Conservation (phyloP, 1,140 invertebrate species). For the Danaus plexippus region DNA sequence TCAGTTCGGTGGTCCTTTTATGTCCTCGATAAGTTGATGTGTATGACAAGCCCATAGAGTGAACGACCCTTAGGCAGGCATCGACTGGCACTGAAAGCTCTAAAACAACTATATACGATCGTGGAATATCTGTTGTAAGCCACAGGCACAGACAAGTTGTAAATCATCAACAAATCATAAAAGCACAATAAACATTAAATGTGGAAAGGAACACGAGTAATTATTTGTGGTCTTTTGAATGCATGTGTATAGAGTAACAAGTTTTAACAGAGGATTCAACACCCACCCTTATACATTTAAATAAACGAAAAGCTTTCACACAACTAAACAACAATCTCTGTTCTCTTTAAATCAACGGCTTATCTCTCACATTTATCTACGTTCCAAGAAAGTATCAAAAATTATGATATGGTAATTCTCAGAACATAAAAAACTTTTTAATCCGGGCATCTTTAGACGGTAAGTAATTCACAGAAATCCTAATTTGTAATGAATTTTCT, state of each 20-base stretch:
- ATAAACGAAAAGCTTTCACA: no score
- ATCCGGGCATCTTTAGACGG: no score
- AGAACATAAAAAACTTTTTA: conserved; percentile 20
- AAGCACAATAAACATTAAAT: background rate
- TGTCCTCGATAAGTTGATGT: conserved; percentile 24
- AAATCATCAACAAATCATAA: conserved; percentile 37
- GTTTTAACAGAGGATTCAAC: no score
- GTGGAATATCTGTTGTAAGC: conserved; percentile 51
- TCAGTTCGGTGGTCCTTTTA: no score
- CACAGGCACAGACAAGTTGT: conserved; percentile 45
- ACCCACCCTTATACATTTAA: no score
- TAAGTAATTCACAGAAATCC: no score
- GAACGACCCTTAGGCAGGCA: conserved; percentile 43
- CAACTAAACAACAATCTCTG: conserved; percentile 45
- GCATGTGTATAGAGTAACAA: no score
- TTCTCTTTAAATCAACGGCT: background rate
- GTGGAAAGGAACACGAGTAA: no score
- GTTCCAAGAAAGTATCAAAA: conserved; percentile 55
- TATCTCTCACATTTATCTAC: conserved; percentile 41
- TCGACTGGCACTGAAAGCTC: conserved; percentile 44
- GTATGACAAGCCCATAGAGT: conserved; percentile 38
- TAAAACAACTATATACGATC: conserved; percentile 43
- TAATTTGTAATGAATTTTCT: no score
- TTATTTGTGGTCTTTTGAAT: no score
- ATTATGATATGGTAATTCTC: conserved; percentile 43